Conservation (phyloP, 1,140 invertebrate genomes). For the Drosophila sproati region DNA sequence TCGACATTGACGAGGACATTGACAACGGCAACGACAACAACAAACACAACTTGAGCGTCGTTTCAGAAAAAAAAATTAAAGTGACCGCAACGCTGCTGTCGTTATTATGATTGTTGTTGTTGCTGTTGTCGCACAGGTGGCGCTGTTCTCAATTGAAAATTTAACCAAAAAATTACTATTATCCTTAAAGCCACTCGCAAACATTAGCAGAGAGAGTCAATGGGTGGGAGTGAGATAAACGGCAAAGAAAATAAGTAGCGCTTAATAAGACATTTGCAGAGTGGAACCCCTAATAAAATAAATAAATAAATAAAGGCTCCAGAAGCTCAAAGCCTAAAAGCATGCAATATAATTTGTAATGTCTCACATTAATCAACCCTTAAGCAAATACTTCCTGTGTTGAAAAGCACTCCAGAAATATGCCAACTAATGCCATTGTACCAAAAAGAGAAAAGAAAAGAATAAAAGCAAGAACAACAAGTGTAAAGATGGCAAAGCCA, state of each 20-base stretch:
- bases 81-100: slow-evolving; percentile 24
- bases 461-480: slow-evolving; percentile 17
- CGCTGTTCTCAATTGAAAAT: slow-evolving; percentile 44
- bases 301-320: background rate
- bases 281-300: background rate
- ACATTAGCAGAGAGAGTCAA: slow-evolving; percentile 8
- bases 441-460: background rate
- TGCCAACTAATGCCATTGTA: slow-evolving; percentile 24
- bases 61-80: slow-evolving; percentile 43
- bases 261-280: slow-evolving; percentile 9
- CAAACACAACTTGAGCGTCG: slow-evolving; percentile 31
- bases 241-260: background rate
- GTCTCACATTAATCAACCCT: background rate
- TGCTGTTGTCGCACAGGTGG: slow-evolving; percentile 42
- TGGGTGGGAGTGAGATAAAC: background rate
- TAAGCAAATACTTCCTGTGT: background rate
- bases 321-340: background rate
- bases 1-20: slow-evolving; percentile 68
- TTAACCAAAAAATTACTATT: slow-evolving; percentile 53
- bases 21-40: slow-evolving; percentile 46
- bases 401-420: background rate
- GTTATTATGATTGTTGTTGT: slow-evolving; percentile 12
- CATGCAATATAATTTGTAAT: background rate
- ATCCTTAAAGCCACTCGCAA: slow-evolving; percentile 35
- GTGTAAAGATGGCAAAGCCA: background rate